Evolutionary conservation across 2,113 vertebrate species (phyloP).

Genomic region (Podocnemis expansa): DNA sequence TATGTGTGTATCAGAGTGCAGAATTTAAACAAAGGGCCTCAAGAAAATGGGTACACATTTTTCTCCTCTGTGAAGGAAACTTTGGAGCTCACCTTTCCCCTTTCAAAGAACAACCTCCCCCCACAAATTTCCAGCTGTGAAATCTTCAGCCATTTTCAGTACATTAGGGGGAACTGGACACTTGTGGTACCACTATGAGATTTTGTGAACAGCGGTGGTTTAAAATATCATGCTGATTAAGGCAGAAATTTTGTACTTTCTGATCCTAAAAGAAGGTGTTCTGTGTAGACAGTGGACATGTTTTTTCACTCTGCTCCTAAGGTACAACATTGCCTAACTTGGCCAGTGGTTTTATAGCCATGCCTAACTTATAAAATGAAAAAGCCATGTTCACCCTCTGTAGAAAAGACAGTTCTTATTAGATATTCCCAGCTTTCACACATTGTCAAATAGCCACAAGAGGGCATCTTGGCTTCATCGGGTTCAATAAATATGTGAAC

Average conservation of each 20-base stretch:
- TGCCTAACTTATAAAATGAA: neutral
- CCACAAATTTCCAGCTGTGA: neutral
- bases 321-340: neutral
- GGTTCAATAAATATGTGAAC: neutral
- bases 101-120: constrained; percentile 2
- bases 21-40: constrained; percentile 3
- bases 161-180: constrained; percentile 20
- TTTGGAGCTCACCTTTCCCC: constrained; percentile 3
- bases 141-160: constrained; percentile 12
- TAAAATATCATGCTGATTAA: neutral
- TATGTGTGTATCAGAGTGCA: neutral
- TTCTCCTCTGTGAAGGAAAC: constrained; percentile 40
- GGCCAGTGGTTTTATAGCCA: neutral
- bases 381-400: neutral
- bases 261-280: neutral
- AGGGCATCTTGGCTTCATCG: constrained; percentile 72
- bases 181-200: neutral
- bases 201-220: neutral
- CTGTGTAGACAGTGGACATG: neutral
- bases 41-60: constrained; percentile 8
- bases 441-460: constrained; percentile 60
- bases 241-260: neutral
- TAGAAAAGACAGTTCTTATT: fast-evolving
- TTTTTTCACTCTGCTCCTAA: neutral
- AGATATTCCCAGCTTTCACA: neutral